Conservation (phyloP, 2,888 invertebrate genomes). For the Polydrusus pterygomalis region DNA sequence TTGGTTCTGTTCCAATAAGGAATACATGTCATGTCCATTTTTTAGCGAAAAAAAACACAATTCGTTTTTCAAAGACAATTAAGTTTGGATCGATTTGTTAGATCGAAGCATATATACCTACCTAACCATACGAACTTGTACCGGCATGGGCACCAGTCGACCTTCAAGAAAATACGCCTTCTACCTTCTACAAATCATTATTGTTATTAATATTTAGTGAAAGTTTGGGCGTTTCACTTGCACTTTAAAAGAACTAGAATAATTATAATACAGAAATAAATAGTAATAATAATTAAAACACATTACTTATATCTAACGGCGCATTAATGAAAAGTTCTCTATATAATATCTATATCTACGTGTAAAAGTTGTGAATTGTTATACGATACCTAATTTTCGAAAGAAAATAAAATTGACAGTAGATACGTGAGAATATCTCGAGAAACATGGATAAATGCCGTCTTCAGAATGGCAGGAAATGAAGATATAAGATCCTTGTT, state of each 20-base stretch:
- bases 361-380: not conserved
- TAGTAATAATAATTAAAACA: not conserved
- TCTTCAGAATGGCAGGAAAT: too few relatives aligned
- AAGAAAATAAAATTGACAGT: too few relatives aligned
- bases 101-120: not conserved
- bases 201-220: conserved; percentile 51
- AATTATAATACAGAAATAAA: not conserved
- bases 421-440: too few relatives aligned
- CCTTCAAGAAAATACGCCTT: conserved; percentile 49
- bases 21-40: not conserved
- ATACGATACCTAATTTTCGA: too few relatives aligned
- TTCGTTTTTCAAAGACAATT: not conserved
- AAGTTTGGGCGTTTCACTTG: conserved; percentile 54
- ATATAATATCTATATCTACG: not conserved
- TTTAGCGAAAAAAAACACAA: not conserved
- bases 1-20: too few relatives aligned
- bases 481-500: too few relatives aligned
- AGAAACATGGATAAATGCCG: too few relatives aligned
- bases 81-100: not conserved
- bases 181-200: conserved; percentile 39
- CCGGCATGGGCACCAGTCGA: conserved; percentile 41
- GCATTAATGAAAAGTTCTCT: not conserved
- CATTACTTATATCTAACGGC: not conserved
- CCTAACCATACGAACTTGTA: conserved; percentile 17
- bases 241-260: conserved; percentile 38